Percentiles rank a stretch among this genome's conserved stretches.
Conservation (phyloP, 2,797 vertebrate species). For the Sorex maritimensis region DNA sequence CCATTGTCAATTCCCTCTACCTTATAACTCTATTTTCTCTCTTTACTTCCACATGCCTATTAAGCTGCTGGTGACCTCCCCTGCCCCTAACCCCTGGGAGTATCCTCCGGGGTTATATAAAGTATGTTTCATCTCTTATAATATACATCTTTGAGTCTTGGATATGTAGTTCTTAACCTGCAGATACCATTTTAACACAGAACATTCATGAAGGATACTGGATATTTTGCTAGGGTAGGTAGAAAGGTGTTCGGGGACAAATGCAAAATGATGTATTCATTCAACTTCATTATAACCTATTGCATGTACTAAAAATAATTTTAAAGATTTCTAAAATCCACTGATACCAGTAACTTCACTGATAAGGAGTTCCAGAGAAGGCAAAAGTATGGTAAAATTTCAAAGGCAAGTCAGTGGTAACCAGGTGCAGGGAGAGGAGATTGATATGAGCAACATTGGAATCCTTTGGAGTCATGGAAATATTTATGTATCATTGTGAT, state of each 20-base stretch:
- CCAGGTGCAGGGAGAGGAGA: background rate
- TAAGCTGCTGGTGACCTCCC: background rate
- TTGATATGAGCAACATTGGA: background rate
- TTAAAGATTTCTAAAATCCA: background rate
- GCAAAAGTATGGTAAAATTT: conserved; percentile 11
- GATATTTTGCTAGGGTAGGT: background rate
- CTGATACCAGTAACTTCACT: background rate
- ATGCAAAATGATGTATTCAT: background rate
- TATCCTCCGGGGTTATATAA: background rate
- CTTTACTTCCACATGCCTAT: background rate
- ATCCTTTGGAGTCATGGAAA: background rate
- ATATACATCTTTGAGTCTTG: background rate
- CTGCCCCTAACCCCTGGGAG: background rate
- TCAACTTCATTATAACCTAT: background rate
- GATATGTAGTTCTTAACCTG: background rate
- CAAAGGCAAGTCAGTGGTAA: background rate
- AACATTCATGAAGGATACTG: background rate
- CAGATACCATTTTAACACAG: conserved; percentile 17
- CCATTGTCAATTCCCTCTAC: background rate
- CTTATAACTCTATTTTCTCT: background rate
- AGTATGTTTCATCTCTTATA: background rate
- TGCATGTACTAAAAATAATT: conserved; percentile 25
- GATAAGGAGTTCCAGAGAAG: conserved; percentile 24
- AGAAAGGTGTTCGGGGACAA: background rate
- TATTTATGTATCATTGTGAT: background rate